These are phyloP conservation scores for Narcine bancroftii DNA, from an alignment of 2,113 vertebrate genomes.

Conservation along the genomic window DNA sequence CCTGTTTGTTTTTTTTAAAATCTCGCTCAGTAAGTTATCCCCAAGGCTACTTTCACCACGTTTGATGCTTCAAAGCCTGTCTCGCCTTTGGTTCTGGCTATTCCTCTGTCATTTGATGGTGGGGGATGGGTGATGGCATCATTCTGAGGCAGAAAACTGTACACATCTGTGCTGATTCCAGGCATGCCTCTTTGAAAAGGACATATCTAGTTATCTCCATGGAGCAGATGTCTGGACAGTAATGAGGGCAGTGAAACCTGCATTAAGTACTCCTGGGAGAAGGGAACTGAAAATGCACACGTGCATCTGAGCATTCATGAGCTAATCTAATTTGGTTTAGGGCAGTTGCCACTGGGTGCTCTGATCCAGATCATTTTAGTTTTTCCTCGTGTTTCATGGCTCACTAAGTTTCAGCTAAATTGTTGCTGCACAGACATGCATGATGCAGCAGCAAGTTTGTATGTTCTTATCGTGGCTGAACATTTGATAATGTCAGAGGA, in stretches of 20 bases:
- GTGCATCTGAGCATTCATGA: not conserved
- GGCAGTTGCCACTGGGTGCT: not conserved
- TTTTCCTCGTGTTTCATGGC: not conserved
- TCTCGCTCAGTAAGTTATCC: not conserved
- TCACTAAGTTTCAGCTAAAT: not conserved
- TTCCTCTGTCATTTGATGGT: not conserved
- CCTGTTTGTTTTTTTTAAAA: no score
- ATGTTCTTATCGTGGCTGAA: not conserved
- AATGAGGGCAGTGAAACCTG: not conserved
- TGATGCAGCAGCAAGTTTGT: not conserved
- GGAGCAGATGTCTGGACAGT: not conserved
- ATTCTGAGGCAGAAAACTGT: not conserved
- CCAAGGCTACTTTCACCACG: no score
- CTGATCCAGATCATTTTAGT: not conserved
- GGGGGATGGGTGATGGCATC: not conserved
- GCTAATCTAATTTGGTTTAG: not conserved
- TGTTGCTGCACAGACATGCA: not conserved
- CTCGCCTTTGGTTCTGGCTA: not conserved
- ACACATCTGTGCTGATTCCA: not conserved
- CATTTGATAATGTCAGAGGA: not conserved
- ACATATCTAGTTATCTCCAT: not conserved
- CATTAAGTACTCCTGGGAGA: not conserved
- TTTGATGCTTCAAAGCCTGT: not conserved
- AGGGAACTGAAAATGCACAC: not conserved
- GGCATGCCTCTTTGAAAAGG: not conserved